Evolutionary conservation across 2,113 vertebrate genomes (phyloP).

Genomic region (Cololabis saira): DNA sequence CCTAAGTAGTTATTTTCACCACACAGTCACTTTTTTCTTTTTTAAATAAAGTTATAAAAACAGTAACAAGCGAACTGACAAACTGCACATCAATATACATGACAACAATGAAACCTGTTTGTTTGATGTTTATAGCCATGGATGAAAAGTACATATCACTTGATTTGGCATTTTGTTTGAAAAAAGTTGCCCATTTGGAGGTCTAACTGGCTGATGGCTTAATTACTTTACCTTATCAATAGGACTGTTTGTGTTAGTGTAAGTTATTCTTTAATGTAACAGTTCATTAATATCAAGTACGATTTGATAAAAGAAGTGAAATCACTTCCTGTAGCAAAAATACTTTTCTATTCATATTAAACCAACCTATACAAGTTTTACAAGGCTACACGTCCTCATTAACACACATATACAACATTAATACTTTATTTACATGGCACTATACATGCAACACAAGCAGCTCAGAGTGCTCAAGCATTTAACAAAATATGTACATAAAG

Average conservation of each 20-base stretch:
- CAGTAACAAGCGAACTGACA: no score
- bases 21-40: no score
- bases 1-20: no score
- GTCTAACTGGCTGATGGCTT: neutral
- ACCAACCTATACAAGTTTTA: neutral
- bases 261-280: no score
- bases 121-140: no score
- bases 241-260: no score
- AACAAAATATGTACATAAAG: constrained; percentile 56
- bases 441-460: neutral
- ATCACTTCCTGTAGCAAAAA: neutral
- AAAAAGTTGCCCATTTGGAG: neutral
- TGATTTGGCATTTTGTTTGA: neutral
- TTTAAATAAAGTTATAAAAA: no score
- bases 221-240: neutral
- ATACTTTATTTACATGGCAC: constrained; percentile 8
- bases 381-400: neutral
- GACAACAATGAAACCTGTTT: no score
- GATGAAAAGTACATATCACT: no score
- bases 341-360: neutral
- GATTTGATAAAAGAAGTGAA: neutral
- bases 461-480: neutral
- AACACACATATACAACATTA: constrained; percentile 16
- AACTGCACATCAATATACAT: no score
- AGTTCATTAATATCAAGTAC: no score